Base-by-base conservation (phyloP, 2,113 vertebrate species). In the Furnarius figulus region DNA sequence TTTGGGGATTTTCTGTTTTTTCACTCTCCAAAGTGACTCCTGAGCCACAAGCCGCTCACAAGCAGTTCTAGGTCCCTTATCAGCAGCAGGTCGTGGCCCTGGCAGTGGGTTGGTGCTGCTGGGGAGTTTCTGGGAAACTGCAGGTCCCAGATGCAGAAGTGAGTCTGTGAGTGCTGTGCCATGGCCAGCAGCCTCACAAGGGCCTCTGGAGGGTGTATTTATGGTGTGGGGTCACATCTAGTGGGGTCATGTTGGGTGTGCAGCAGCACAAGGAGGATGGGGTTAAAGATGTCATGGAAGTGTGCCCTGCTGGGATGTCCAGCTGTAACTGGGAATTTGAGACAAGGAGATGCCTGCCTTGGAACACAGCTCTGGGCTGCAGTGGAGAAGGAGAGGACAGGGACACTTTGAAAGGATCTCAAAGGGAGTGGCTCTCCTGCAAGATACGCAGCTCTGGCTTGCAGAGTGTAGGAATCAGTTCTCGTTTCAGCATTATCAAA, bases 141-240 rank as follows among this genome's bases (percentile, higher is more conserved):
- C 62, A 66, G 31, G 14, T 63, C 44, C 42, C 27, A 8, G 30
- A 5, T 19, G 5, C 10, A 63, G 52, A 44, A 63, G 5, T 6
- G 18, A 33, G 40, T 2, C 39, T 70, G 52, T 11, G 23, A 24
- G 7, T 19, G 77, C 77, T 66, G 80, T 2, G 40, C 37, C 30
- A 0, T 2, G 61, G 53, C 25, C 70, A 40, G 55, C 73, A 62
- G 73, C 12, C 37, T 76, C 65, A 4, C 47, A 2, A 3, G 67
- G 31, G 37, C 37, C 53, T 61, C 46, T 24, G 81, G 5, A 46
- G 56, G n/a, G 3, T 11, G 3, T n/a, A 4, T 37, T 9, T 14
- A 0, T 0, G 9, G 59, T 5, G n/a, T 20, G 58, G 55, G 8
- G 37, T 46, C 39, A 6, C 0, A 0, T 18, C 31, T n/a, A 7